phyloP scores from a whole-genome alignment of 2,797 vertebrate genomes.

The Xenentodon cancila region DNA sequence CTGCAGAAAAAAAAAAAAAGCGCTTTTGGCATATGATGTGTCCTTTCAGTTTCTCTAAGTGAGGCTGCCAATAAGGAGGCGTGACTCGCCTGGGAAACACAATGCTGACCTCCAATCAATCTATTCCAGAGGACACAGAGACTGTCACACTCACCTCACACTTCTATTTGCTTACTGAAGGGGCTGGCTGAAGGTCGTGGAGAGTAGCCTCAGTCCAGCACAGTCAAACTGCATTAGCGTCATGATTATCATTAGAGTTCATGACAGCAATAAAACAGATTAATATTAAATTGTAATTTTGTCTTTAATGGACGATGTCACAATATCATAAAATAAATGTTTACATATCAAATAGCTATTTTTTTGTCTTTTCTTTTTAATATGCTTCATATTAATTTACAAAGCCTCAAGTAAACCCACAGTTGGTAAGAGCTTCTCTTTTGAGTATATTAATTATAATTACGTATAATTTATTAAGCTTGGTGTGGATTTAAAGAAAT shows the following conservation, averaged over 20 bases:
- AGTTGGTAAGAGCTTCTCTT: no score
- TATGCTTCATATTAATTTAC: no score
- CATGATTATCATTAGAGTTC: constrained; percentile 27
- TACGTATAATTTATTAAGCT: no score
- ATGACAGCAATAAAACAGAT: constrained; percentile 23
- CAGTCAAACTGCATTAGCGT: constrained; percentile 63
- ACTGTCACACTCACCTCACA: constrained; percentile 56
- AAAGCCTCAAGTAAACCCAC: no score
- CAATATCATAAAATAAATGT: neutral
- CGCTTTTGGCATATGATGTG: constrained; percentile 39
- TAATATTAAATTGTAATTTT: constrained; percentile 23
- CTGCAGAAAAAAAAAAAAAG: constrained; percentile 5
- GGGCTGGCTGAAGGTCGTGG: constrained; percentile 57
- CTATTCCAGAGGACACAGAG: neutral
- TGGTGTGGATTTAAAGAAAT: no score
- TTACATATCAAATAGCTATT: neutral
- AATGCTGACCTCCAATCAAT: constrained; percentile 50
- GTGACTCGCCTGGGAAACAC: constrained; percentile 64
- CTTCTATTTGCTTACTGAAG: constrained; percentile 35
- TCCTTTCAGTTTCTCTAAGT: constrained; percentile 71
- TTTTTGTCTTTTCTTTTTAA: neutral
- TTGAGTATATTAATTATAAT: no score
- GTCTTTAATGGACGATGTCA: neutral
- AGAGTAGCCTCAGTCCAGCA: constrained; percentile 41
- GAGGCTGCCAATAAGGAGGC: constrained; percentile 65